A percentile compares a stretch with the other conserved stretches of the same genome.
phyloP scores from a whole-genome alignment of 2,888 invertebrate species.

The Tuberolachnus salignus region DNA sequence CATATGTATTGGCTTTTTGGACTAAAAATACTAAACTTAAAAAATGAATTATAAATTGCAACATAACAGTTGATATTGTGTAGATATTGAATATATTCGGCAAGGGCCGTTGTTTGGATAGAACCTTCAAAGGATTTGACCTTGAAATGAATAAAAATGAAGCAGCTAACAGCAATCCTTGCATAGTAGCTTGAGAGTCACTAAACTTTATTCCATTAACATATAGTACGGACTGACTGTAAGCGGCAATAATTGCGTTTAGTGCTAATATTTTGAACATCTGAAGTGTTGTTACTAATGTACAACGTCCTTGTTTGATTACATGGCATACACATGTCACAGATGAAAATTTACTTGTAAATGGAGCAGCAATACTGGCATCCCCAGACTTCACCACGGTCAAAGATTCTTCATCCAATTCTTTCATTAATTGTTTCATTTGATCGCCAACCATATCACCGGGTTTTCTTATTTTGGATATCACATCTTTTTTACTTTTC shows the following conservation, averaged over 20 bases:
- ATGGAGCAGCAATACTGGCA: constrained; percentile 98
- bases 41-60: constrained; percentile 96
- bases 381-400: constrained; percentile 95
- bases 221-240: constrained; percentile 97
- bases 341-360: constrained; percentile 95
- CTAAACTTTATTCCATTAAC: constrained; percentile 97
- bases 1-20: constrained; percentile 69
- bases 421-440: constrained; percentile 77
- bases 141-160: constrained; percentile 98
- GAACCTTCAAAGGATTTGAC: constrained; percentile 88
- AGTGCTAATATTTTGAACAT: constrained; percentile 99
- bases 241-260: constrained; percentile 96
- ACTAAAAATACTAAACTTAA: constrained; percentile 87
- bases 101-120: constrained; percentile 92
- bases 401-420: constrained; percentile 82
- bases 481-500: constrained; percentile 1
- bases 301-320: constrained; percentile 98
- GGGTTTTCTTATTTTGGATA: constrained; percentile 35
- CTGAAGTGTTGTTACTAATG: constrained; percentile 96
- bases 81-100: constrained; percentile 99
- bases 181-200: constrained; percentile 96
- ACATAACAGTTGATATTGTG: constrained; percentile 91
- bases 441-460: constrained; percentile 61
- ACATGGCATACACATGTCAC: constrained; percentile 97
- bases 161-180: constrained; percentile 91